phyloP scores from a whole-genome alignment of 1,140 invertebrate species.

The Sarcophaga bullata region DNA sequence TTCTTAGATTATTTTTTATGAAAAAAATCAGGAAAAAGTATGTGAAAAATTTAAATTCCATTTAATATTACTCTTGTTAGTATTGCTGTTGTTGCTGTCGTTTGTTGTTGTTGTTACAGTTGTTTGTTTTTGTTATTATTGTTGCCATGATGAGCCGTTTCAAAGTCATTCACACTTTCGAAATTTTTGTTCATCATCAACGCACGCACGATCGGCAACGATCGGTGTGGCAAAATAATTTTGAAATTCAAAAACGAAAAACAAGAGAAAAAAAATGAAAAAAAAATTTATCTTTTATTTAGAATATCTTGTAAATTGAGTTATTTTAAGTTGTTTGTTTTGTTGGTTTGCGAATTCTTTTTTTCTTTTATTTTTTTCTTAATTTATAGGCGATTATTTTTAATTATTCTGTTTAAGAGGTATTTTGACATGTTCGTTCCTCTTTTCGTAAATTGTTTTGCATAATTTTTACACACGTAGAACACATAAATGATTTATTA shows the following conservation, averaged over 20 bases:
- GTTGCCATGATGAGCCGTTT: conserved; percentile 7
- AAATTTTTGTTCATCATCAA: background rate
- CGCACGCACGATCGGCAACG: background rate
- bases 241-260: background rate
- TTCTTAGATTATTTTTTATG: background rate
- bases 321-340: background rate
- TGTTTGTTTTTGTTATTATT: background rate
- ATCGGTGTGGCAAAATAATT: background rate
- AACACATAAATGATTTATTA: no score
- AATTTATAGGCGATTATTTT: background rate
- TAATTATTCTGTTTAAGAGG: background rate
- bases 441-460: no score
- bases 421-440: background rate
- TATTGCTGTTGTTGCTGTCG: background rate
- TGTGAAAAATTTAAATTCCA: conserved; percentile 18
- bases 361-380: background rate
- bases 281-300: background rate
- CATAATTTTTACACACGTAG: no score
- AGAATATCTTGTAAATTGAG: background rate
- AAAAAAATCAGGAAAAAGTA: no score
- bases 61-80: background rate
- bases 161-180: conserved; percentile 15
- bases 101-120: background rate
- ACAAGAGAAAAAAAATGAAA: no score
- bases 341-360: background rate